These are phyloP conservation scores for Axea sp. DNA, from an alignment of 2,888 invertebrate species.

Conservation along the genomic window DNA sequence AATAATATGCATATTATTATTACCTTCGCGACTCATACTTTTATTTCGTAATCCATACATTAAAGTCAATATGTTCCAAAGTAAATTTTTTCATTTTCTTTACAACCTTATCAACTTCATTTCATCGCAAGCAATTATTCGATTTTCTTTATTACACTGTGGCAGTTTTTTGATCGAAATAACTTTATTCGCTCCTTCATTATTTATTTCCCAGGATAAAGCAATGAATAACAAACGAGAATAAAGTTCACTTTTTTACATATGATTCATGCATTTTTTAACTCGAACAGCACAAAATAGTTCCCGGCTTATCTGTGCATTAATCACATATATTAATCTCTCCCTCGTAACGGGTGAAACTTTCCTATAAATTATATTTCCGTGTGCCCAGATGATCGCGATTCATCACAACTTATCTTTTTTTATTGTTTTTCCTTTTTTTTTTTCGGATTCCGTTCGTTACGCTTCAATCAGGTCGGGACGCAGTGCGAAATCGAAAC, in stretches of 20 bases:
- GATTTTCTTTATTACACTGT: too few relatives aligned
- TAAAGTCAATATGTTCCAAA: too few relatives aligned
- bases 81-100: too few relatives aligned
- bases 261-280: background rate
- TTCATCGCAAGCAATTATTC: too few relatives aligned
- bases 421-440: background rate
- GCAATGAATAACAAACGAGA: constrained; percentile 1
- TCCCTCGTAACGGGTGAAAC: constrained; percentile 22
- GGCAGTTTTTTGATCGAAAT: background rate
- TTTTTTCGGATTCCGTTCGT: constrained; percentile 10
- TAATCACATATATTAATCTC: constrained; percentile 38
- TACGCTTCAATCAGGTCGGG: constrained; percentile 18
- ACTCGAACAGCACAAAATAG: background rate
- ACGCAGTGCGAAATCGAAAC: constrained; percentile 38
- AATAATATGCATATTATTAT: too few relatives aligned
- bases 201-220: background rate
- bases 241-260: too few relatives aligned
- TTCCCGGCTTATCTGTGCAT: constrained; percentile 16
- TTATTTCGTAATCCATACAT: too few relatives aligned
- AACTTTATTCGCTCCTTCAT: constrained; percentile 1
- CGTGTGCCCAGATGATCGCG: constrained; percentile 27
- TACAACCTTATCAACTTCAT: too few relatives aligned
- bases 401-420: constrained; percentile 42
- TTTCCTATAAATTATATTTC: constrained; percentile 35
- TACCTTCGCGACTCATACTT: too few relatives aligned